Evolutionary conservation across 2,797 vertebrate species (phyloP).

Genomic region (Bovichtus variegatus): DNA sequence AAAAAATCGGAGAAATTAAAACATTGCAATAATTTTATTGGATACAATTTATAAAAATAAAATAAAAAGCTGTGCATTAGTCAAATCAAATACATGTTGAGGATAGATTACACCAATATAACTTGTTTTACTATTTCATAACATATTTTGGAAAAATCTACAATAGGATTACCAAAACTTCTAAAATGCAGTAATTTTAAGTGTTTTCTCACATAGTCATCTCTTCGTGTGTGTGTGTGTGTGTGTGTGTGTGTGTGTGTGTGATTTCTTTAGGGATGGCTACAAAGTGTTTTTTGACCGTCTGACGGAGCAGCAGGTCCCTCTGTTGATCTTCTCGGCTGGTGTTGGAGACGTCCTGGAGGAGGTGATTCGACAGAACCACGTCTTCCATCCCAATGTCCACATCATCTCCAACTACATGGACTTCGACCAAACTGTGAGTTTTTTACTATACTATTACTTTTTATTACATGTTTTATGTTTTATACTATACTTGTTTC

Average conservation of each 20-base stretch:
- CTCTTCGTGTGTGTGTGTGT: background rate
- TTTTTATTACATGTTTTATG: too few species aligned
- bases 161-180: background rate
- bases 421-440: slow-evolving; percentile 91
- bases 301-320: slow-evolving; percentile 83
- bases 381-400: slow-evolving; percentile 88
- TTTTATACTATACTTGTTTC: too few species aligned
- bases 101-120: background rate
- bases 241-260: background rate
- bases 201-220: background rate
- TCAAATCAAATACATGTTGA: background rate
- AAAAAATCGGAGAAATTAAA: too few species aligned
- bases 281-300: slow-evolving; percentile 87
- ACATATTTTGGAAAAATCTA: background rate
- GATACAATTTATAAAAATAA: too few species aligned
- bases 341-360: slow-evolving; percentile 92
- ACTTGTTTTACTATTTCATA: background rate
- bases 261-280: slow-evolving; percentile 84
- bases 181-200: background rate
- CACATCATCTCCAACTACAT: slow-evolving; percentile 95
- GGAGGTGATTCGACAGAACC: slow-evolving; percentile 90
- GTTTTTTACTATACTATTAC: slow-evolving; percentile 36
- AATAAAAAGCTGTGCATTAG: background rate
- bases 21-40: background rate
- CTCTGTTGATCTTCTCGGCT: slow-evolving; percentile 94